Evolutionary conservation across 2,113 vertebrate species (phyloP).

Genomic region (Phylloscopus trochiloides): DNA sequence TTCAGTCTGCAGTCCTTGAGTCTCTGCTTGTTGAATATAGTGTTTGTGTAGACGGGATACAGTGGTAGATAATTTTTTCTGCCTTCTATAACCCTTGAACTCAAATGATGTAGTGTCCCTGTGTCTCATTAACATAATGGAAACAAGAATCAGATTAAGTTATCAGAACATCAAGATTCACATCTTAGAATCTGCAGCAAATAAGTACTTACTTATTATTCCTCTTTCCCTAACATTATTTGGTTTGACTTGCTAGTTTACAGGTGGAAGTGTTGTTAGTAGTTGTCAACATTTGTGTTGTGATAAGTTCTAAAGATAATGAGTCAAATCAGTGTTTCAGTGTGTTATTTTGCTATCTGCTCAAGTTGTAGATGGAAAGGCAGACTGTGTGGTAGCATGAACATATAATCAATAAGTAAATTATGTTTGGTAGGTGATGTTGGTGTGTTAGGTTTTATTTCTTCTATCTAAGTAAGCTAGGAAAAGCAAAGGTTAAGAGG

Average conservation of each 20-base stretch:
- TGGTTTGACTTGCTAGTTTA: not conserved
- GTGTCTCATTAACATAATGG: not conserved
- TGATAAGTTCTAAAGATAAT: rapidly evolving
- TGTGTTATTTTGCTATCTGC: not conserved
- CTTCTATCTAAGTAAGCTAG: not conserved
- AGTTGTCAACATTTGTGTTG: not conserved
- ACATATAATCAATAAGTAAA: not conserved
- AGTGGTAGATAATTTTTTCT: not conserved
- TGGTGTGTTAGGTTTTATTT: not conserved
- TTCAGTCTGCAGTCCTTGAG: not conserved
- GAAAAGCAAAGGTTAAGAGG: not conserved
- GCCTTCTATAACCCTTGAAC: not conserved
- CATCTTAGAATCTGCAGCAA: not conserved
- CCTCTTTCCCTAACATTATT: not conserved
- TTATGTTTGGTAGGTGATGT: not conserved
- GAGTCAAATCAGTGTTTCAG: rapidly evolving
- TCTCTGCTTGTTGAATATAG: not conserved
- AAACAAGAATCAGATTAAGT: not conserved
- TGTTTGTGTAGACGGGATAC: not conserved
- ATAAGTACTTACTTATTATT: not conserved
- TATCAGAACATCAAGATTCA: not conserved
- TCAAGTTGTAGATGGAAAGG: not conserved
- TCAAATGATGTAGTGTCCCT: not conserved
- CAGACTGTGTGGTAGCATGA: not conserved
- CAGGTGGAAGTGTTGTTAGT: not conserved